Conservation (phyloP, 1,140 invertebrate genomes). For the Aphidius gifuensis region DNA sequence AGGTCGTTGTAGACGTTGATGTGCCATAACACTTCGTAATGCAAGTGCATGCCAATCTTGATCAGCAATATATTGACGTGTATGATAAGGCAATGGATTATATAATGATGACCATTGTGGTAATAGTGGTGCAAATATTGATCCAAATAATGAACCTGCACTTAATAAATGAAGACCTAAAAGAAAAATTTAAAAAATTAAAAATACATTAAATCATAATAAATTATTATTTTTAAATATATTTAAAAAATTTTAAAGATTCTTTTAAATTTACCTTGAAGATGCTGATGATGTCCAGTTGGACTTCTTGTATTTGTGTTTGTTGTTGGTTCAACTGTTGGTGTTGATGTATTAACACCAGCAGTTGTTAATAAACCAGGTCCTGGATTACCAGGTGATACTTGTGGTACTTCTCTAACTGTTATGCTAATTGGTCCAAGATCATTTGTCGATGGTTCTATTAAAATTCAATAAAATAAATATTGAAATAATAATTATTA, state of each 20-base stretch:
- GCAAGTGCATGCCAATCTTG: constrained; percentile 52
- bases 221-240: not conserved
- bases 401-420: constrained; percentile 44
- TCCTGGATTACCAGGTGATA: constrained; percentile 47
- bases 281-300: constrained; percentile 48
- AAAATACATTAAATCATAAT: not conserved
- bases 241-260: not conserved
- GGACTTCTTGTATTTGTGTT: constrained; percentile 43
- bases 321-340: constrained; percentile 39
- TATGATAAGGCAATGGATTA: constrained; percentile 47
- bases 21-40: constrained; percentile 43
- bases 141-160: constrained; percentile 49
- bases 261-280: constrained; percentile 41
- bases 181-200: constrained; percentile 8
- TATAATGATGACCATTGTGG: constrained; percentile 52
- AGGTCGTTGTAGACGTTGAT: constrained; percentile 49
- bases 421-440: constrained; percentile 50
- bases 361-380: constrained; percentile 50
- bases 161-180: constrained; percentile 51
- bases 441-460: constrained; percentile 49
- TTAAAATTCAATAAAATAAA: constrained; percentile 6
- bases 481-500: not conserved
- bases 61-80: constrained; percentile 50
- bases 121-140: constrained; percentile 51
- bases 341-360: constrained; percentile 43